These are phyloP conservation scores for Umimayanthus chanpuru DNA, from an alignment of 92 coral and sea anemone genomes.

Conservation along the genomic window DNA sequence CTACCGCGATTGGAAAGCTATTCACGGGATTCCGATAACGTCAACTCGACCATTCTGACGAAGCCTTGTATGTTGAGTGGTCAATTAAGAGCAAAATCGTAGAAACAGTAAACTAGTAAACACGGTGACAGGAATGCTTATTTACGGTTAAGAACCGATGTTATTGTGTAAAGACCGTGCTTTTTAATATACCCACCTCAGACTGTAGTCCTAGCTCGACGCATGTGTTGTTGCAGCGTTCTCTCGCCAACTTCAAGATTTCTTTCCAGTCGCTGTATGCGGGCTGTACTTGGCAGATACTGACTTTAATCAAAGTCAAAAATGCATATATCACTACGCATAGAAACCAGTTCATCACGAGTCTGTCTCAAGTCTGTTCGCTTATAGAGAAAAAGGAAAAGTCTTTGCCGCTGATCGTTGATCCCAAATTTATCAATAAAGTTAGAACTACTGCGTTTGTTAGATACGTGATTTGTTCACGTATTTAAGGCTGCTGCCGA, in stretches of 20 bases:
- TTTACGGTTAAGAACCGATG: neutral
- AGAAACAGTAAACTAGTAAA: neutral
- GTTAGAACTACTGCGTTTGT: neutral
- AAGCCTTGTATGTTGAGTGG: neutral
- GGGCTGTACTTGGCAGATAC: neutral
- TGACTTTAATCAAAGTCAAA: neutral
- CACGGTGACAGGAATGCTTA: no score
- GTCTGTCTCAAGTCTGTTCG: neutral
- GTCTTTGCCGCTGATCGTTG: neutral
- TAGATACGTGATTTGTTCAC: neutral
- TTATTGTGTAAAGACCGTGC: neutral
- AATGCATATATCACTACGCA: neutral
- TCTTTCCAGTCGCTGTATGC: neutral
- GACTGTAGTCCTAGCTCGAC: neutral
- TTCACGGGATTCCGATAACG: neutral
- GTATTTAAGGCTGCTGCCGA: no score
- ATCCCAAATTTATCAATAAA: neutral
- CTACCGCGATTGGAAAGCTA: neutral
- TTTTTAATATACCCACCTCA: neutral
- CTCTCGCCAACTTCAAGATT: conserved; percentile 5
- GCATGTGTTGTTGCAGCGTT: neutral
- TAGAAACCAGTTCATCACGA: neutral
- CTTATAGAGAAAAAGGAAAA: neutral
- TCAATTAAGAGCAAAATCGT: neutral
- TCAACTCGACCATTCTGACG: neutral